Evolutionary conservation across 2,888 invertebrate species (phyloP), one percentile per base, ranked within the genome.

Genomic region (Drosophila sordidula): DNA sequence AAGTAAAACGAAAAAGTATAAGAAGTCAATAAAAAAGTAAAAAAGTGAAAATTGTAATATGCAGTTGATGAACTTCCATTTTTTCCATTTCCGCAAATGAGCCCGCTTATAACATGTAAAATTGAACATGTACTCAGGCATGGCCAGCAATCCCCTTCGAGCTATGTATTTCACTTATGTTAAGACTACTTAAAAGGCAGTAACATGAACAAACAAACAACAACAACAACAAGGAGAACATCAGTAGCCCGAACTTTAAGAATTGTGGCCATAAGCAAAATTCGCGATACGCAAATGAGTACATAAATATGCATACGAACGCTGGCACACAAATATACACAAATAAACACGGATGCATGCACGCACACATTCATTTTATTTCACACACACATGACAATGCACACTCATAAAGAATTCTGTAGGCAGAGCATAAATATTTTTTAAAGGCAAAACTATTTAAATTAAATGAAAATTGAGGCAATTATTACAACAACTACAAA

Each of bases 261-360:
- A 45, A 36, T 34, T 39, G 55, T 56, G 50, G 50, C 55, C 73
- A 71, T 74, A 65, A 74, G 73, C 64, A 59, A 76, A 79, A 69
- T 59, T 67, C 59, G 76, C 62, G 50, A 55, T 64, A 49, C 38
- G 25, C 57, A 61, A 45, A 45, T 45, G 14, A 25, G 9, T 41
- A 52, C 39, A 78, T 78, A 26, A 26, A 26, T 26, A 26, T 26
- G 26, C 26, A 26, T 26, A 26, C 6, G 6, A 26, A 26, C 6
- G 26, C 26, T 26, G 26, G 6, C 6, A 6, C 6, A 26, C 6
- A 26, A 6, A 26, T 29, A 8, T 29, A 8, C 26, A 2, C 26
- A 29, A 29, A 29, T 29, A 29, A 29, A 29, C 26, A 29, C 8
- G 1, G 26, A 29, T 29, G 26, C 26, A 29, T 8, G 2, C 26